A percentile compares a stretch with the other conserved stretches of the same genome.
phyloP scores from a whole-genome alignment of 2,113 vertebrate genomes.

The Podarcis muralis region DNA sequence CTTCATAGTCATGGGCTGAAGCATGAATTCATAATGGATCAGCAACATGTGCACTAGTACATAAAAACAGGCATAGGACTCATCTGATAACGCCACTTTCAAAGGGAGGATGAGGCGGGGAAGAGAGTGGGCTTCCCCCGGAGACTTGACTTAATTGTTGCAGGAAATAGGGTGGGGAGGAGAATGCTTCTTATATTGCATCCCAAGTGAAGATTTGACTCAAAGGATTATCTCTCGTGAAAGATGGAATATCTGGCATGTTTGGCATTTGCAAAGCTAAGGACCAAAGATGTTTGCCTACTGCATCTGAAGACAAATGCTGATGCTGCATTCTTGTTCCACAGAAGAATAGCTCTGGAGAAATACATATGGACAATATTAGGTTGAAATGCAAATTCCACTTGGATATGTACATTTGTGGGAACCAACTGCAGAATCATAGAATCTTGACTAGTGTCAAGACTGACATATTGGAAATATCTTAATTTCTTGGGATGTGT shows the following conservation, averaged over 20 bases:
- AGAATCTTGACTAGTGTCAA: too few relatives aligned
- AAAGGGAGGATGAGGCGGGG: background rate
- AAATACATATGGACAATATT: background rate
- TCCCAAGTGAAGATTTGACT: background rate
- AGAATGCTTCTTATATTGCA: background rate
- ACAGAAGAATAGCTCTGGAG: background rate
- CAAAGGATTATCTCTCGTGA: background rate
- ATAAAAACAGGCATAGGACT: slow-evolving; percentile 59
- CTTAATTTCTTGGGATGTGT: background rate
- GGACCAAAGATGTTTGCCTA: background rate
- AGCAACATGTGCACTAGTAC: slow-evolving; percentile 28
- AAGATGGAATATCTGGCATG: background rate
- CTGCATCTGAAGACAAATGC: background rate
- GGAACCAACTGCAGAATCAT: background rate
- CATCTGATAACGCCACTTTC: slow-evolving; percentile 60
- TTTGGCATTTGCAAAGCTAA: background rate
- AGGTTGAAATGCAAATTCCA: background rate
- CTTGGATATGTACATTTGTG: background rate
- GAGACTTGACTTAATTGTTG: slow-evolving; percentile 44
- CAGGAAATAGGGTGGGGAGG: slow-evolving; percentile 44
- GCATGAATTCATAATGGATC: slow-evolving; percentile 55
- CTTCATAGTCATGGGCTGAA: slow-evolving; percentile 57
- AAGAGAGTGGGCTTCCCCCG: slow-evolving; percentile 24
- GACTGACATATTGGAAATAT: too few relatives aligned
- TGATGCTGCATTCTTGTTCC: too few relatives aligned